Evolutionary conservation across 2,797 vertebrate species (phyloP).

Genomic region (Pangasius sanitwongsei): DNA sequence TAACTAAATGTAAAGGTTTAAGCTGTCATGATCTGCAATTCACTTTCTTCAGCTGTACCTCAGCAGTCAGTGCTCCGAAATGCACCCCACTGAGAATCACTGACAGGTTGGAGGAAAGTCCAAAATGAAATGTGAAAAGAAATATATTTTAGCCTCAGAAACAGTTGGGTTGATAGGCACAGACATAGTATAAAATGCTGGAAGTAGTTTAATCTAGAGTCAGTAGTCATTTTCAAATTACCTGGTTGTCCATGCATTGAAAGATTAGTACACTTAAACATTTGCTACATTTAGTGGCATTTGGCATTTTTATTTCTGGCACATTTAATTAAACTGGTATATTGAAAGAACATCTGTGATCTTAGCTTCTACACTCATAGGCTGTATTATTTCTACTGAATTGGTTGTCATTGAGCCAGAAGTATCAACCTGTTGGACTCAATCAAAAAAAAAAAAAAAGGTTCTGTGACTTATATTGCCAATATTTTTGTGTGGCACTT

Average conservation of each 20-base stretch:
- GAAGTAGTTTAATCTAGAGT: conserved; percentile 6
- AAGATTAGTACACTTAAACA: background rate
- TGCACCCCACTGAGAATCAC: background rate
- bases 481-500: conserved; percentile 5
- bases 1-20: conserved; percentile 17
- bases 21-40: conserved; percentile 7
- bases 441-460: background rate
- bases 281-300: background rate
- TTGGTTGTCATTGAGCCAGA: background rate
- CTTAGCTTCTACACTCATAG: background rate
- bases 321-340: conserved; percentile 1
- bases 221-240: background rate
- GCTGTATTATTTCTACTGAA: conserved; percentile 9
- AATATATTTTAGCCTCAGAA: background rate
- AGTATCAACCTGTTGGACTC: background rate
- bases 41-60: background rate
- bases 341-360: background rate
- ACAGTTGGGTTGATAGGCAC: background rate
- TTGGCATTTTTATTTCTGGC: conserved; percentile 2
- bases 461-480: conserved; percentile 8
- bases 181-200: conserved; percentile 3
- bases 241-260: background rate
- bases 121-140: conserved; percentile 25
- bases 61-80: background rate
- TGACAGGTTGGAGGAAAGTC: conserved; percentile 16